Evolutionary conservation across 2,113 vertebrate genomes (phyloP), one percentile per base, ranked within the genome.

Genomic region (Phylloscopus trochiloides): DNA sequence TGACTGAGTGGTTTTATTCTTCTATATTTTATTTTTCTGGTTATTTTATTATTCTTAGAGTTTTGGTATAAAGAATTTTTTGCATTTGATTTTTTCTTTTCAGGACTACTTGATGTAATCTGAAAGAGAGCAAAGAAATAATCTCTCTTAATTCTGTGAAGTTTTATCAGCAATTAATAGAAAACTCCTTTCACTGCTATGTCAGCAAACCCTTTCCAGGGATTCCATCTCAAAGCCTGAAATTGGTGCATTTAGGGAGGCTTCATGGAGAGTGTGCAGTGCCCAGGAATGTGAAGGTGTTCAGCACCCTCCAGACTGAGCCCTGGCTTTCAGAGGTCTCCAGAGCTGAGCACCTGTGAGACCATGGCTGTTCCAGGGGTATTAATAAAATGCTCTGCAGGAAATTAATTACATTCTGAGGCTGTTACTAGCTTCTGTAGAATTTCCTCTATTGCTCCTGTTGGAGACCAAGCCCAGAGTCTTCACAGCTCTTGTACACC

Each of bases 221-320:
- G 36, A 66, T 86, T 70, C 17, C 38, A 50, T 51, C 75, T 63
- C 65, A 32, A 38, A 91, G 38, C 54, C 73, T 63, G 36, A 28
- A 32, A 16, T 0, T 26, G 28, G 11, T 54, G 31, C 45, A 26
- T 55, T 54, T 75, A 22, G 52, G 31, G 61, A 75, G 36, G 61
- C 42, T 50, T 36, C 36, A 15, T 1, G 3, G 15, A 34, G 45
- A 40, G 21, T 0, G 0, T 43, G 36, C 42, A 24, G 19, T 76
- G 62, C n/a, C 50, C 83, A 72, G 66, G 50, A 63, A 40, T 1
- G 0, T 26, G 58, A 66, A 67, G 38, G 42, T 52, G 66, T 38
- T 54, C 38, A 65, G 55, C 72, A 50, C n/a, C 43, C 65, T 74
- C 25, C 55, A 45, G 42, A 12, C 59, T 54, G 65, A 54, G 57